Percentiles rank a stretch among this genome's conserved stretches.
Conservation (phyloP, 2,113 vertebrate species). For the Rhinolophus ferrumequinum region DNA sequence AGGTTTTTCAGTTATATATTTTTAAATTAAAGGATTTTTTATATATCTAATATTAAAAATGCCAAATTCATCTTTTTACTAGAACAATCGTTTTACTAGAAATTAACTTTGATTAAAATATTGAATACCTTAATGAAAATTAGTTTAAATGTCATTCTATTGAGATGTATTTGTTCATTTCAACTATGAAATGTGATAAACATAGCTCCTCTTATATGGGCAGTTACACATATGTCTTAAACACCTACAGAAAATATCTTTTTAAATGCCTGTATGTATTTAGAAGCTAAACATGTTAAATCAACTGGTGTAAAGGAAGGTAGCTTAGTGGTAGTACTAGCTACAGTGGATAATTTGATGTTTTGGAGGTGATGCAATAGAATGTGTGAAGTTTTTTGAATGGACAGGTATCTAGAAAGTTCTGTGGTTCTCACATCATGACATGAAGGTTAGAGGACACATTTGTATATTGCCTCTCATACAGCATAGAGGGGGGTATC, state of each 20-base stretch:
- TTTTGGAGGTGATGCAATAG: background rate
- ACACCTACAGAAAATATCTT: background rate
- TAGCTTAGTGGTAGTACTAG: background rate
- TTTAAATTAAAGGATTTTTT: background rate
- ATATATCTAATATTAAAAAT: background rate
- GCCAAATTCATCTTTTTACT: background rate
- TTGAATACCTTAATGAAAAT: background rate
- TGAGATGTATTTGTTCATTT: background rate
- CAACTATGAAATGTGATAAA: background rate
- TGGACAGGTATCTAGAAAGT: background rate
- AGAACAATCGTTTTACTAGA: background rate
- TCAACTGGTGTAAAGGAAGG: background rate
- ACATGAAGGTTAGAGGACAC: background rate
- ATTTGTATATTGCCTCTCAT: background rate
- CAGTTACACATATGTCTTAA: background rate
- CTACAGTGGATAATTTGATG: background rate
- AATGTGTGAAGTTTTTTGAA: background rate
- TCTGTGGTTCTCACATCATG: background rate
- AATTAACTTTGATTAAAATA: background rate
- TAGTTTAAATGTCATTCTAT: background rate
- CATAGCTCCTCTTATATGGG: background rate
- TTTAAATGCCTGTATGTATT: background rate
- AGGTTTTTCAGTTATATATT: background rate
- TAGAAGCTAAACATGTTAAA: background rate
- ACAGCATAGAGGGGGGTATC: background rate